Percentiles rank a stretch among this genome's conserved stretches.
These are phyloP conservation scores for Amia ocellicauda DNA, from an alignment of 2,113 vertebrate genomes.

Conservation along the genomic window DNA sequence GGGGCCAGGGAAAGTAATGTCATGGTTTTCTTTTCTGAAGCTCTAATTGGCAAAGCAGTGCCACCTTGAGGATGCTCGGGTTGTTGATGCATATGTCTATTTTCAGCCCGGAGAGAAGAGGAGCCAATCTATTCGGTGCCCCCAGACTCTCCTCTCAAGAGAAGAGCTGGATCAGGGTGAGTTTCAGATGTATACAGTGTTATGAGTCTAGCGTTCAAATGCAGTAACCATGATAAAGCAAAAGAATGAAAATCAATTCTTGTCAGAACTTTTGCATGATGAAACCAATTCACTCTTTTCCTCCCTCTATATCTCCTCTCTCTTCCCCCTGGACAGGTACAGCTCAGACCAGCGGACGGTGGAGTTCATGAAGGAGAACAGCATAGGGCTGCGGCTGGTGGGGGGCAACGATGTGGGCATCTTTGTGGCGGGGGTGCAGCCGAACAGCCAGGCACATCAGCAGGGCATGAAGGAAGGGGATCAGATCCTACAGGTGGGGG, in stretches of 20 bases:
- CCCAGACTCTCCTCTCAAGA: conserved; percentile 58
- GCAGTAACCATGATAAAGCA: no score
- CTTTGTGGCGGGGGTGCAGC: conserved; percentile 86
- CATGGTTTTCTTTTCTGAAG: no score
- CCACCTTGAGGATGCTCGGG: neutral
- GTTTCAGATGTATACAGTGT: conserved; percentile 15
- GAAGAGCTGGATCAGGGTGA: conserved; percentile 51
- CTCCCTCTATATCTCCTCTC: neutral
- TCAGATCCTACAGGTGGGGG: conserved; percentile 85
- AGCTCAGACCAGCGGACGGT: conserved; percentile 66
- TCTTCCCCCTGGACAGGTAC: conserved; percentile 62
- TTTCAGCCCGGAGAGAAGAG: conserved; percentile 50
- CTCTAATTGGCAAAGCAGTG: no score
- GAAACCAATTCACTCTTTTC: no score
- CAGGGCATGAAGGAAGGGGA: conserved; percentile 85
- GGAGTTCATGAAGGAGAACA: conserved; percentile 78
- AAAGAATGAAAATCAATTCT: no score
- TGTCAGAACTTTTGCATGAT: no score
- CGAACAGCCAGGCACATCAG: conserved; percentile 75
- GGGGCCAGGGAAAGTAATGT: neutral
- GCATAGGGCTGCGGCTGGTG: conserved; percentile 78
- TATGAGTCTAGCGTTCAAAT: no score
- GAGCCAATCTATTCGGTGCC: conserved; percentile 71
- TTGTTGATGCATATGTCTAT: neutral
- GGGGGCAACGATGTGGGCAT: conserved; percentile 92